Base-by-base conservation (phyloP, 2,888 invertebrate species). In the Latrodectus hesperus region DNA sequence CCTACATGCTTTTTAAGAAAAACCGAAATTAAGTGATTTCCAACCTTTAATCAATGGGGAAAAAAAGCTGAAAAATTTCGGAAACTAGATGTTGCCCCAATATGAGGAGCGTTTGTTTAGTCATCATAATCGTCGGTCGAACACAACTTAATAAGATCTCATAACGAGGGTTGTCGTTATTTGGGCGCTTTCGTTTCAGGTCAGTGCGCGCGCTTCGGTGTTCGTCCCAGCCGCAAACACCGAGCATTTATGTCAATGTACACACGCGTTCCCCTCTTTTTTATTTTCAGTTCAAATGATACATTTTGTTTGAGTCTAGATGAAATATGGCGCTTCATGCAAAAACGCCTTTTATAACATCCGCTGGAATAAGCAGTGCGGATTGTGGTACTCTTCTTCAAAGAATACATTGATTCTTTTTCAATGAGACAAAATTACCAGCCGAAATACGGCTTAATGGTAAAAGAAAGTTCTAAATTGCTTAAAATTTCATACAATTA, bases 121-220 rank as follows among this genome's bases (percentile, higher is more conserved):
- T 73, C 77, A 72, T 78, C 73, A 72, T 78, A 84, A 78, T 78
- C 77, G 77, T 26, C 65, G 82, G 72, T 73, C 73, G 84, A 64
- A 67, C 52, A 64, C 72, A 84, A 78, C 77, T 84, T 78, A 84
- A 84, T 84, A 78, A 84, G 84, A 71, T 77, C 26, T 82, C 60
- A 74, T 84, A 84, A 84, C 84, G 84, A 84, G 84, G 65, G 22
- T 64, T 77, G 84, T 84, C 84, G 84, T 84, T 84, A 84, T 78
- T 38, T 84, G 84, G 84, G 84, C 77, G 84, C 84, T 77, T 78
- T 73, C 84, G 84, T 84, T 84, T 84, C 84, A 84, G 84, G 84
- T 84, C 84, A 84, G 52, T 84, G 84, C 60, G 51, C 67, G 64
- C 84, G 84, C 64, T 78, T 77, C 55, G 49, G 49, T 49, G 49